These are phyloP conservation scores for Agonopterix alstromeriana DNA, from an alignment of 2,888 invertebrate species.

Conservation along the genomic window DNA sequence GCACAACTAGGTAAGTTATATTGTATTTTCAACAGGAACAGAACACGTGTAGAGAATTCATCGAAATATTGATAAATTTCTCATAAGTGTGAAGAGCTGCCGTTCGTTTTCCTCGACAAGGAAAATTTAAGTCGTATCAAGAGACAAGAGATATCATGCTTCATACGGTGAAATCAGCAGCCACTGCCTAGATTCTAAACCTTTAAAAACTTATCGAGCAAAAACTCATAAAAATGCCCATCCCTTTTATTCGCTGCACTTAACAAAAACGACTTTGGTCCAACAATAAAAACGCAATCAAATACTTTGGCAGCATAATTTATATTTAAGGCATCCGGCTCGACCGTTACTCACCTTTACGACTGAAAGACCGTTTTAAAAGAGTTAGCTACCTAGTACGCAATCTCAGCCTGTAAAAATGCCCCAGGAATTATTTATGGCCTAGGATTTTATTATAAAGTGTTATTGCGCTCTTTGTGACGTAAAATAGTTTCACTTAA, in stretches of 20 bases:
- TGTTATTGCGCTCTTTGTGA: not conserved
- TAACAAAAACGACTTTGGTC: not conserved
- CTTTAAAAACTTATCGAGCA: too few relatives aligned
- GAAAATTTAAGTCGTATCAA: too few relatives aligned
- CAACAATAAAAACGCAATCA: slow-evolving; percentile 35
- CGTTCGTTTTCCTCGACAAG: too few relatives aligned
- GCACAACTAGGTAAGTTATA: too few relatives aligned
- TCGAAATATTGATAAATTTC: too few relatives aligned
- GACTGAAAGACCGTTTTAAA: slow-evolving; percentile 58
- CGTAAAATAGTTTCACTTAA: too few relatives aligned
- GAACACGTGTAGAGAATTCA: too few relatives aligned
- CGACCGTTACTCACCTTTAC: slow-evolving; percentile 59
- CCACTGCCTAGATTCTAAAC: too few relatives aligned
- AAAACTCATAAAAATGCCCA: not conserved
- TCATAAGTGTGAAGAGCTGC: too few relatives aligned
- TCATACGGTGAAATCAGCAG: too few relatives aligned
- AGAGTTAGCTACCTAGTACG: slow-evolving; percentile 49
- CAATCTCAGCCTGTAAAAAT: slow-evolving; percentile 53
- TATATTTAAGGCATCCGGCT: slow-evolving; percentile 35
- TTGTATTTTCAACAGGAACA: too few relatives aligned
- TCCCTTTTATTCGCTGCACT: not conserved
- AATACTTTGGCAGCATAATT: slow-evolving; percentile 38
- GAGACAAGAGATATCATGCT: too few relatives aligned
- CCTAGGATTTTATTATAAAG: slow-evolving; percentile 1
- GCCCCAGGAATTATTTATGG: slow-evolving; percentile 47